Conservation (phyloP, 2,797 vertebrate species). For the Telmatherina bonti region DNA sequence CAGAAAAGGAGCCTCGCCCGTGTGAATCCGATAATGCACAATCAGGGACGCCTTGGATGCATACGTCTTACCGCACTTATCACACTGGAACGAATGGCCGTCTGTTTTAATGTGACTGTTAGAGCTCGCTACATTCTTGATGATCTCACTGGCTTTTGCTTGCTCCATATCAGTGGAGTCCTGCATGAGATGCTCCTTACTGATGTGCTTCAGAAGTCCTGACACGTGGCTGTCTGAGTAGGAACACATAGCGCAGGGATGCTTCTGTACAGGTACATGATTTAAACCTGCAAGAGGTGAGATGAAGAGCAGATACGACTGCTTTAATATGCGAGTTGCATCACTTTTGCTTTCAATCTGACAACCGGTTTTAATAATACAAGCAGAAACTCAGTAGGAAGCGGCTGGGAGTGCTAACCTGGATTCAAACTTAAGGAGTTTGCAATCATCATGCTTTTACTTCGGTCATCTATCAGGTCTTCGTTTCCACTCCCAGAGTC, state of each 20-base stretch:
- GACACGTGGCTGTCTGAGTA: slow-evolving; percentile 28
- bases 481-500: neutral
- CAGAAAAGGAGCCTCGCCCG: slow-evolving; percentile 34
- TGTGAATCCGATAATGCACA: slow-evolving; percentile 41
- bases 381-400: no score
- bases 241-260: slow-evolving; percentile 32
- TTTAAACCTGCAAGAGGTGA: slow-evolving; percentile 32
- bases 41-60: slow-evolving; percentile 25
- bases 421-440: slow-evolving; percentile 7
- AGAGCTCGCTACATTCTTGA: neutral
- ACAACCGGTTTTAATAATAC: no score
- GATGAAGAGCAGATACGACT: neutral
- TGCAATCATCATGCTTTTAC: neutral
- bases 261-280: neutral
- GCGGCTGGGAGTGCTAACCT: neutral
- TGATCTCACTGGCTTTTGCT: slow-evolving; percentile 2
- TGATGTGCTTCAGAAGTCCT: slow-evolving; percentile 43
- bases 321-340: neutral
- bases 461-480: slow-evolving; percentile 5
- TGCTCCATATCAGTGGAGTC: no score
- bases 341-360: no score
- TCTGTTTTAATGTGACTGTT: slow-evolving; percentile 18
- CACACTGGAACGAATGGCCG: slow-evolving; percentile 26
- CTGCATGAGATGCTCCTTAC: slow-evolving; percentile 19
- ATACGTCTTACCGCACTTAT: slow-evolving; percentile 47